Base-by-base conservation (phyloP, 2,113 vertebrate genomes). In the Gambusia holbrooki region DNA sequence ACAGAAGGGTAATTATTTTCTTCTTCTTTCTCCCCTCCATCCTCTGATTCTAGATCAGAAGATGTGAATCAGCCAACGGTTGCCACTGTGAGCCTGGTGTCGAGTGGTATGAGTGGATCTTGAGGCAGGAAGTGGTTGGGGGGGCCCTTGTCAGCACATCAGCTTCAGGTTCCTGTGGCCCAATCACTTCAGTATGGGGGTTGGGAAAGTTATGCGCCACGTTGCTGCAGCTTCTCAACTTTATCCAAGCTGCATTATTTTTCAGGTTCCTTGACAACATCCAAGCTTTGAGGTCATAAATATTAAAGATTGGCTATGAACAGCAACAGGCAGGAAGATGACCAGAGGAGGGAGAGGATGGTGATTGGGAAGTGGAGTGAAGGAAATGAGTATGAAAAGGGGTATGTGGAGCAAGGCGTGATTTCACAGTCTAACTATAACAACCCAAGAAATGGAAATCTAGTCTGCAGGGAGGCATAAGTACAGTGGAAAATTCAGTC, bases 371-470 rank as follows among this genome's bases (percentile, higher is more conserved):
- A 83, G 84, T 84, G 84, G 81, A 88, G 83, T 85, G 83, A 83
- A 88, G 83, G 86, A 84, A 80, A 85, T 68, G 33, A 30, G 66
- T 82, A 84, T 78, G 76, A 81, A 74, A 75, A 77, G 33, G 87
- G 77, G 74, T 82, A 37, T 76, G 79, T 32, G 74, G 76, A 80
- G 73, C 82, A 73, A 76, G 78, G 90, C 92, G 7, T 95, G 94
- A 96, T 95, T 96, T 96, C 94, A 96, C 94, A 94, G 93, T 95
- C 94, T 95, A 85, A 92, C 91, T 94, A 94, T 96, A 95, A 95
- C 95, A 94, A 95, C 92, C 93, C 82, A 89, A 89, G 92, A 93
- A 90, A 93, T 94, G 82, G 87, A 91, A 92, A 87, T 86, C 89
- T 88, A 90, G 78, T 85, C 90, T 85, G 85, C 81, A 87, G 88